These are phyloP conservation scores for Diorhabda carinulata DNA, from an alignment of 1,140 invertebrate species.

Conservation along the genomic window DNA sequence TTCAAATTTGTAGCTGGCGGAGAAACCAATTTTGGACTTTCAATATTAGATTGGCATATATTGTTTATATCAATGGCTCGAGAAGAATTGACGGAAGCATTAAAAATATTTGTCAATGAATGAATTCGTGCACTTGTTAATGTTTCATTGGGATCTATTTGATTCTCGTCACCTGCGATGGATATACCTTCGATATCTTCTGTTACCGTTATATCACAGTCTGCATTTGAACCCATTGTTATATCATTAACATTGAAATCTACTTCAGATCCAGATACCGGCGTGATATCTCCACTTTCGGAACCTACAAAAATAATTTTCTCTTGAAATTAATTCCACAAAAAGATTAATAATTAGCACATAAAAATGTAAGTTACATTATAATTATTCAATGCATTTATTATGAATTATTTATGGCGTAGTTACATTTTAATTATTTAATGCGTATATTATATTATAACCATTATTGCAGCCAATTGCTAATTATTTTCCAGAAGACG, in stretches of 20 bases:
- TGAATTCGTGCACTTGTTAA: slow-evolving; percentile 20
- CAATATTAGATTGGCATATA: slow-evolving; percentile 18
- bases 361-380: too few species aligned
- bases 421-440: too few species aligned
- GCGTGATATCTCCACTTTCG: slow-evolving; percentile 58
- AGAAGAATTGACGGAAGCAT: slow-evolving; percentile 20
- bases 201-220: slow-evolving; percentile 53
- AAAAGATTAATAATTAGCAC: too few species aligned
- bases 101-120: slow-evolving; percentile 26
- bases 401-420: too few species aligned
- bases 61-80: slow-evolving; percentile 22
- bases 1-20: slow-evolving; percentile 25
- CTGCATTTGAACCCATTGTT: slow-evolving; percentile 52
- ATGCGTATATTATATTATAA: too few species aligned
- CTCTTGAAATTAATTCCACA: not conserved
- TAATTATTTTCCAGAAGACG: too few species aligned
- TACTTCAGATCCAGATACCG: slow-evolving; percentile 57
- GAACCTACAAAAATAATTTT: slow-evolving; percentile 22
- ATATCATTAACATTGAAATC: slow-evolving; percentile 58
- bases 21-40: slow-evolving; percentile 25
- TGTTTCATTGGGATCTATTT: slow-evolving; percentile 26
- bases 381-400: too few species aligned
- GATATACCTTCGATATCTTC: slow-evolving; percentile 40
- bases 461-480: too few species aligned
- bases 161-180: slow-evolving; percentile 26